Evolutionary conservation across 2,797 vertebrate genomes (phyloP), one percentile per base, ranked within the genome.

Genomic region (Danio kyathit): DNA sequence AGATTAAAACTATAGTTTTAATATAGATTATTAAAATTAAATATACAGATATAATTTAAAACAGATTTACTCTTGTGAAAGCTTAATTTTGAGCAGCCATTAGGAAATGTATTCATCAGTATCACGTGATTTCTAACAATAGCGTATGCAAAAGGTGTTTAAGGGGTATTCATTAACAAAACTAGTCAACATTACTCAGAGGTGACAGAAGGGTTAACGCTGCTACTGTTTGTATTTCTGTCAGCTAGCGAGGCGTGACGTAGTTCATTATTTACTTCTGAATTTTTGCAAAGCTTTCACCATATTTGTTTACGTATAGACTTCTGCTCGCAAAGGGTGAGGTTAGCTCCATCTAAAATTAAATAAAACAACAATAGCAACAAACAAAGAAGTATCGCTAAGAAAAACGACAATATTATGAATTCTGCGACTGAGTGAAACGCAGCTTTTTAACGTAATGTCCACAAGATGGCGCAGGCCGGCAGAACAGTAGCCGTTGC

Each of bases 221-320:
- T 3, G 29, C 29, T 16, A 7, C 48, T 0, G 49, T 52, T 38
- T 14, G 38, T 64, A n/a, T n/a, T 17, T 6, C 7, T 6, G 29
- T 29, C 29, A 72, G 10, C n/a, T 57, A 44, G 11, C 40, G 52
- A 13, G 69, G 19, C 56, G 4, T 56, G 13, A 48, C 51, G 13
- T 43, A 43, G 49, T 19, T 57, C 46, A 52, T 75, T 75, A 67
- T 77, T 77, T 67, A 67, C 21, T 48, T 67, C 43, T 48, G 52
- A 77, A 77, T 66, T n/a, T 65, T 54, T 4, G 8, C 49, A 9
- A 43, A 46, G 14, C 63, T 41, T 40, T 46, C 21, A 7, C 3
- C 5, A 10, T 0, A 44, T 43, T 17, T 19, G 5, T 51, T 7
- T 9, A 12, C 14, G 40, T 17, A n/a, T 65, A 54, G 19, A 57